Conservation (phyloP, 1,140 invertebrate genomes). For the Brachionus rubens region DNA sequence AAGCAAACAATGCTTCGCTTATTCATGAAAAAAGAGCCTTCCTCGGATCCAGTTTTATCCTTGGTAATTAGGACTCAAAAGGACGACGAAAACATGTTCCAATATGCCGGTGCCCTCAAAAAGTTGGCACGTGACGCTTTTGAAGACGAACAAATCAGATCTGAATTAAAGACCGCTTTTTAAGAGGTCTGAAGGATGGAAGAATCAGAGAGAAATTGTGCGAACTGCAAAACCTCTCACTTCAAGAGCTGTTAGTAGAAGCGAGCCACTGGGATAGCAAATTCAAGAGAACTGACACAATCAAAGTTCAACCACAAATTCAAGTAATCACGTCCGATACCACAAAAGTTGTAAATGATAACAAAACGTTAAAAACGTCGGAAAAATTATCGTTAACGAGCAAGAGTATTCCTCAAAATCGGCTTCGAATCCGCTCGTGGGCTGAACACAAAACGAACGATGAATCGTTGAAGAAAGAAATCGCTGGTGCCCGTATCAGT, state of each 20-base stretch:
- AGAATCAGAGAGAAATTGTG: too few species aligned
- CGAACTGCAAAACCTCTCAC: too few species aligned
- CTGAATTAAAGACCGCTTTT: too few species aligned
- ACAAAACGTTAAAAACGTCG: neutral
- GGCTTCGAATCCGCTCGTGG: too few species aligned
- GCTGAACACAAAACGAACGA: too few species aligned
- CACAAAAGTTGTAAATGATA: neutral
- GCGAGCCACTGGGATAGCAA: neutral
- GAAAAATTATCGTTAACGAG: neutral
- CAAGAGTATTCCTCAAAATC: too few species aligned
- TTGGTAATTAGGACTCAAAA: neutral
- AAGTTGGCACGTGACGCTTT: neutral
- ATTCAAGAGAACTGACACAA: neutral
- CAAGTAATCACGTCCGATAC: neutral
- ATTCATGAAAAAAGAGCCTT: neutral
- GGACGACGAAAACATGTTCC: neutral
- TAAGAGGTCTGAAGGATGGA: too few species aligned
- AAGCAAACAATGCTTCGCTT: neutral
- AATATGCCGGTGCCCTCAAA: neutral
- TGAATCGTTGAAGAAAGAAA: too few species aligned
- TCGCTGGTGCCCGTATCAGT: too few species aligned
- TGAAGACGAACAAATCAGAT: neutral
- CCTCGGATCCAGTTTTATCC: neutral
- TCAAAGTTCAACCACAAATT: neutral
- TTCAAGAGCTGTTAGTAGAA: neutral